Evolutionary conservation across 1,140 invertebrate species (phyloP).

Genomic region (Arctopsyche grandis): DNA sequence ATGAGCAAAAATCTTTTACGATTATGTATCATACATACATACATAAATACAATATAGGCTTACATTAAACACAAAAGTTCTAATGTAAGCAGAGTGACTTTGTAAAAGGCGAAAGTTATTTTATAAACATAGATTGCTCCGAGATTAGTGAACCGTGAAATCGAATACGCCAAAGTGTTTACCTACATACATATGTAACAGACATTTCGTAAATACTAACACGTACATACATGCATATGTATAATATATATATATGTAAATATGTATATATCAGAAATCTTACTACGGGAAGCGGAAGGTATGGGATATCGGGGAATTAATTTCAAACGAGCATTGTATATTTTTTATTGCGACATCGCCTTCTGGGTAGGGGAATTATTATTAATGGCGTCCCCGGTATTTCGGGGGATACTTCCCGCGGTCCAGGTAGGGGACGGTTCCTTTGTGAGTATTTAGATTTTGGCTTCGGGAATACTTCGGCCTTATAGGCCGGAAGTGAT

Average conservation of each 20-base stretch:
- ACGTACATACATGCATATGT: neutral
- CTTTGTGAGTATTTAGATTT: slow-evolving; percentile 39
- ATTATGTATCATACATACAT: neutral
- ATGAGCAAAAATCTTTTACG: neutral
- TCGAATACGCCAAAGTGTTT: slow-evolving; percentile 32
- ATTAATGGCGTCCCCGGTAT: slow-evolving; percentile 10
- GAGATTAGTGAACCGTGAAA: slow-evolving; percentile 30
- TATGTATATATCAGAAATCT: neutral
- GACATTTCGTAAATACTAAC: no score
- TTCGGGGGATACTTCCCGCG: neutral
- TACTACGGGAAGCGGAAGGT: neutral
- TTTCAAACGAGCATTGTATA: neutral
- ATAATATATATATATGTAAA: neutral
- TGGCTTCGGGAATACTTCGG: slow-evolving; percentile 26
- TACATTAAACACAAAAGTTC: neutral
- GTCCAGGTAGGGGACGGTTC: neutral
- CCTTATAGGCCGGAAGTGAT: slow-evolving; percentile 50
- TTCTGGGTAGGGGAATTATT: slow-evolving; percentile 9
- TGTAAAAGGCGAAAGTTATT: slow-evolving; percentile 13
- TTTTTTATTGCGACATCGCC: neutral
- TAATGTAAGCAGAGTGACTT: neutral
- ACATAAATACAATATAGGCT: neutral
- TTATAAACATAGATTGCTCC: slow-evolving; percentile 23
- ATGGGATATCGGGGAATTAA: neutral
- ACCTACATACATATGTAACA: slow-evolving; percentile 5